Base-by-base conservation (phyloP, 2,113 vertebrate genomes). In the Empidonax alnorum region DNA sequence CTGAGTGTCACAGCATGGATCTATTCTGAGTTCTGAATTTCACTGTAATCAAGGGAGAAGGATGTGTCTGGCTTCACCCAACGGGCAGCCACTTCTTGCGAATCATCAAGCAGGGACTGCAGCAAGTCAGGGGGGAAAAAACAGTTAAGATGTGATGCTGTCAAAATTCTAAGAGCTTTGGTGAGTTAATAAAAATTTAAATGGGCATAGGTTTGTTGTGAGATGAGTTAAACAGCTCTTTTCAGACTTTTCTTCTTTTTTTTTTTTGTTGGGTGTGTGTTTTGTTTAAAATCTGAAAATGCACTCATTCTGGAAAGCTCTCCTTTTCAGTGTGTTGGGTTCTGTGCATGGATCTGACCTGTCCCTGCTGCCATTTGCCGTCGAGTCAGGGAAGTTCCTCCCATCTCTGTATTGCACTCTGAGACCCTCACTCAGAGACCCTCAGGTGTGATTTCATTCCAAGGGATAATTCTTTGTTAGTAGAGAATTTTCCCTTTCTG, bases 341-440 rank as follows among this genome's bases (percentile, higher is more conserved):
- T 66, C 6, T 33, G 7, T 25, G 23, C 44, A 59, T 20, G 22
- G 37, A 31, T 49, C 61, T 69, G 33, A 46, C 25, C 11, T 1
- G 0, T 67, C 8, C 6, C 55, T 85, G 30, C 35, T 82, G 50
- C 21, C 0, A 0, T 58, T 84, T 82, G 46, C 52, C 41, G 6
- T 21, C 9, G 42, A 74, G 28, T 9, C 52, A 41, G 41, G 33
- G 50, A 30, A 1, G 1, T 63, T 68, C 17, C 46, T 50, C 31
- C 35, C 2, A 2, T 39, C 17, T 55, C 56, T 12, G 4, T 46
- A 39, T 42, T 77, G 35, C 20, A 28, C 18, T 50, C 41, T 7
- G 19, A 50, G 33, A 47, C 23, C 37, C 27, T 55, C 3, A 2
- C 37, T 44, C 33, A 24, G 59, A 16, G 19, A 62, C 31, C 2